Base-by-base conservation (phyloP, 2,888 invertebrate species). In the Napeogenes inachia region DNA sequence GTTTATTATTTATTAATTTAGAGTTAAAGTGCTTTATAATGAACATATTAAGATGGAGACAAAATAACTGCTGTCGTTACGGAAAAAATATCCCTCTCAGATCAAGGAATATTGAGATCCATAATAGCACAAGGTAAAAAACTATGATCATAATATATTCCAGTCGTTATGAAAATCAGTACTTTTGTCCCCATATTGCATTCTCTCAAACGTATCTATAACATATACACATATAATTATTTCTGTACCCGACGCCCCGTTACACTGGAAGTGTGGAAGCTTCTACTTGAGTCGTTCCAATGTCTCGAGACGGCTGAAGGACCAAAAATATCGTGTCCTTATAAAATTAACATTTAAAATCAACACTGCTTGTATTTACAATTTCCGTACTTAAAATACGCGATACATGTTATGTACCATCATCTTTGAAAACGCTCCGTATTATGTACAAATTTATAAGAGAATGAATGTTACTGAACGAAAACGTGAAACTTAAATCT, bases 291-390 rank as follows among this genome's bases (percentile, higher is more conserved):
- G 35, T 35, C 35, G 35, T 35, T 35, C 35, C 35, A 35, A 6
- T 35, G 6, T 35, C 35, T 6, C 35, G 35, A 35, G 35, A 6
- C 35, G 35, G 35, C 35, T 6, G 38, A 12, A 42, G 42, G 42
- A 42, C 72, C 68, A 65, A 75, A 71, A 76, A 77, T 78, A 79
- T 79, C 77, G 81, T 84, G 84, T 82, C 78, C 82, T 82, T 84
- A 83, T 83, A 88, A 85, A 86, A 87, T 84, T 83, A 87, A 87
- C 80, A 84, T 80, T 87, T 84, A 82, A 80, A 87, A 84, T 84
- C 85, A 86, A 87, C 85, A 86, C 81, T 77, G 79, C 76, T 82
- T 80, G 79, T 89, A 89, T 89, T 85, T 89, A 89, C 89, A 88
- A 79, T 81, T 79, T 73, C 67, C 70, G 72, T 75, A 75, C 73